Base-by-base conservation (phyloP, 2,888 invertebrate genomes). In the Lithosia quadra region DNA sequence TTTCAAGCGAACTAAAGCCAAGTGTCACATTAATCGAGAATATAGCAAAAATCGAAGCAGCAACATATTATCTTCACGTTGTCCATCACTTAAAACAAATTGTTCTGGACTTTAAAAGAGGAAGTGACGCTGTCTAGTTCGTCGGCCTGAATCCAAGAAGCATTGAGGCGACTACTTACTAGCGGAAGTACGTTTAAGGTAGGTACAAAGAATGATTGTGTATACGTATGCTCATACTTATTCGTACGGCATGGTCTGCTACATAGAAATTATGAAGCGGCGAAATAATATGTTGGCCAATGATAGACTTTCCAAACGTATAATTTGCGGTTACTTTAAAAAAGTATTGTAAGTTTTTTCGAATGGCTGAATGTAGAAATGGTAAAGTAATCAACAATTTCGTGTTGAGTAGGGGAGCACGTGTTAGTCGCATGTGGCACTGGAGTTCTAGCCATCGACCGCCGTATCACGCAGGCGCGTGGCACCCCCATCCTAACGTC, bases 111-210 rank as follows among this genome's bases (percentile, higher is more conserved):
- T 69, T 84, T 86, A 85, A 80, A 85, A 87, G 88, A 91, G 92
- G 92, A 93, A 90, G 87, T 92, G 88, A 88, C 90, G 83, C 83
- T 87, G 82, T 78, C 86, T 89, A 86, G 93, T 91, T 92, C 92
- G 91, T 91, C 90, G 91, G 87, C 92, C 92, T 88, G 89, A 83
- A 87, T 86, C 83, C 84, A 88, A 89, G 89, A 89, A 86, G 84
- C 83, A 85, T 82, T 84, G 84, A 85, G 80, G 85, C 83, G 81
- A 81, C 83, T 82, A 84, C 81, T 82, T 82, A 84, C 80, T 82
- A 87, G 77, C 92, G 92, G 92, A 92, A 91, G 88, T 90, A 73
- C 81, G 71, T 84, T 77, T 82, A 84, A 75, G 83, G 83, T 77
- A 75, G 81, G 84, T 77, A 79, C 75, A 72, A 73, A 78, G 70